A percentile compares a stretch with the other conserved stretches of the same genome.
Evolutionary conservation across 2,797 vertebrate species (phyloP).

Genomic region (Melanogrammus aeglefinus): DNA sequence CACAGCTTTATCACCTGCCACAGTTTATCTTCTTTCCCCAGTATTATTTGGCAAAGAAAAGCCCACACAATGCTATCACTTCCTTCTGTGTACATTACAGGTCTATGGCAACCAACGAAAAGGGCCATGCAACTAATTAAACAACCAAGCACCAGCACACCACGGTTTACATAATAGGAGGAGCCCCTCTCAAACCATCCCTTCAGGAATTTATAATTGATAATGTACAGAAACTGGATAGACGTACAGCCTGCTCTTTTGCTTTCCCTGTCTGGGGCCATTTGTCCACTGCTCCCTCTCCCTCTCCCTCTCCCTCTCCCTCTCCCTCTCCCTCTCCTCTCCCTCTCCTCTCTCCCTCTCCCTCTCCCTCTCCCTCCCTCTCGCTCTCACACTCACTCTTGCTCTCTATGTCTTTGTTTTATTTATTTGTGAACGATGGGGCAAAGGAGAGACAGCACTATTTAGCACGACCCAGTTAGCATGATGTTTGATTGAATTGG

Average conservation of each 20-base stretch:
- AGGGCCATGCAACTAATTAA: neutral
- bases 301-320: too few species aligned
- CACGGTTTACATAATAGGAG: neutral
- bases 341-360: too few species aligned
- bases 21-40: neutral
- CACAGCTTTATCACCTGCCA: neutral
- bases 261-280: neutral
- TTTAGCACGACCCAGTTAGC: neutral
- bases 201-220: neutral
- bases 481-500: neutral
- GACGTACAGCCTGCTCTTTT: neutral
- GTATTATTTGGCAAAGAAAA: neutral
- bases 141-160: neutral
- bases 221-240: neutral
- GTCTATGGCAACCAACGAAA: neutral
- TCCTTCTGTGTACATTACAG: neutral
- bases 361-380: too few species aligned
- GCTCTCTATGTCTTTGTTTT: neutral
- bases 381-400: neutral
- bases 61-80: neutral
- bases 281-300: neutral
- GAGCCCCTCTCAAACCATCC: neutral
- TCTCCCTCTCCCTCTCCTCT: neutral
- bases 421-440: neutral
- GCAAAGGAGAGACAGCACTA: neutral